phyloP scores from a whole-genome alignment of 1,140 invertebrate species.

The Zophobas morio region DNA sequence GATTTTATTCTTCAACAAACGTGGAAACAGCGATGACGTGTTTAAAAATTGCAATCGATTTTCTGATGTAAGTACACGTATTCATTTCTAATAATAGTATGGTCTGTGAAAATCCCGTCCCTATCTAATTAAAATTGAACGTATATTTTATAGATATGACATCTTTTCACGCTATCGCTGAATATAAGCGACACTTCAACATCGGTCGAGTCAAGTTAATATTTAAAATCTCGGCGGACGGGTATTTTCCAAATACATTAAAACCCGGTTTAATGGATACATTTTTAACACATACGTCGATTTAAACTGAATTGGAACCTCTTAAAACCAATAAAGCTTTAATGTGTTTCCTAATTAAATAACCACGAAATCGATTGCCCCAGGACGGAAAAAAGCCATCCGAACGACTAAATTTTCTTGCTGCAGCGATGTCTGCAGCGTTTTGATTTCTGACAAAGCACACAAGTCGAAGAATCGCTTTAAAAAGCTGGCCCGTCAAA shows the following conservation, averaged over 20 bases:
- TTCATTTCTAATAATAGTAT: conserved; percentile 23
- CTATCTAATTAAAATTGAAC: conserved; percentile 18
- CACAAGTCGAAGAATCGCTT: conserved; percentile 3
- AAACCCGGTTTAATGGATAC: neutral
- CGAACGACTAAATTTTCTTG: too few species aligned
- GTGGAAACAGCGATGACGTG: conserved; percentile 26
- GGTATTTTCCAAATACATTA: conserved; percentile 21
- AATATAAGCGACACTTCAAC: conserved; percentile 4
- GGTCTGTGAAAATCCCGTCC: conserved; percentile 1
- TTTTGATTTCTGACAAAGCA: conserved; percentile 6
- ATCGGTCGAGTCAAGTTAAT: neutral
- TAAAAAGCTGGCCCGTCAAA: conserved; percentile 29
- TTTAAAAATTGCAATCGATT: conserved; percentile 27
- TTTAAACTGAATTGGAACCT: conserved; percentile 6
- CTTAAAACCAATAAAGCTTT: neutral
- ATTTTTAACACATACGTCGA: conserved; percentile 8
- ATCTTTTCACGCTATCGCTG: neutral
- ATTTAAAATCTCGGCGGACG: conserved; percentile 12
- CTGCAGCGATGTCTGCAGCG: too few species aligned
- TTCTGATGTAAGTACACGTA: conserved; percentile 29
- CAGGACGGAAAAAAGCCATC: neutral
- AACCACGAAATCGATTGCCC: conserved; percentile 1
- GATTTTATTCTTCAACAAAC: neutral
- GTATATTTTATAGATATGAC: conserved; percentile 22
- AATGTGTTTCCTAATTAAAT: conserved; percentile 10